phyloP scores from a whole-genome alignment of 2,797 vertebrate species.

The Lagorchestes hirsutus region DNA sequence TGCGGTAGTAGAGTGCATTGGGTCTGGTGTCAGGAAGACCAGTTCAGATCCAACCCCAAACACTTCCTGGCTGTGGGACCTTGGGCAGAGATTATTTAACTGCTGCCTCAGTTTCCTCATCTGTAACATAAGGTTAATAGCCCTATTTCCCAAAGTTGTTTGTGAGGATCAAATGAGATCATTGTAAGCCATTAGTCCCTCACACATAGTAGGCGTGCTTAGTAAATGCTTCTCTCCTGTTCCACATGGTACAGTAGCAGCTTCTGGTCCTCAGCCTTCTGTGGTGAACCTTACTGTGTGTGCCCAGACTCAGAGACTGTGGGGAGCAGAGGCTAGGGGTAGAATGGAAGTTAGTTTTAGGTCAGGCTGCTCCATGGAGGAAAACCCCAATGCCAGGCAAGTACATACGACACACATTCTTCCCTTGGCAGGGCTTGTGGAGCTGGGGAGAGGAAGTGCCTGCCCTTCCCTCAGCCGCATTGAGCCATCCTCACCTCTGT shows the following conservation, averaged over 20 bases:
- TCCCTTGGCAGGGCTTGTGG: background rate
- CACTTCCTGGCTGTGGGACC: background rate
- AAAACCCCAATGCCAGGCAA: background rate
- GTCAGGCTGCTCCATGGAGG: background rate
- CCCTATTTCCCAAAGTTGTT: background rate
- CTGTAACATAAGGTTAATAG: background rate
- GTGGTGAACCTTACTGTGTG: background rate
- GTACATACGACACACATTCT: background rate
- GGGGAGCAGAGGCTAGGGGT: background rate
- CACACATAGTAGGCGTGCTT: background rate
- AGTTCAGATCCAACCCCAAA: background rate
- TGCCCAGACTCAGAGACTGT: background rate
- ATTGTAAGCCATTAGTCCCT: background rate
- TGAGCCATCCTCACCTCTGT: background rate
- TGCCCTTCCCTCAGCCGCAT: background rate
- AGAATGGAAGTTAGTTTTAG: background rate
- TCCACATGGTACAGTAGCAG: background rate
- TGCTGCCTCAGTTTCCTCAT: background rate
- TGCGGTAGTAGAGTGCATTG: background rate
- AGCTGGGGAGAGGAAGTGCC: background rate
- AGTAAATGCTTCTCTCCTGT: background rate
- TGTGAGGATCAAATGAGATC: no score
- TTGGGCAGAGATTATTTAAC: background rate
- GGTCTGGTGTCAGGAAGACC: background rate
- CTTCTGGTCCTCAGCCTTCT: background rate